A percentile compares a stretch with the other conserved stretches of the same genome.
Conservation (phyloP, 2,113 vertebrate species). For the Cathartes aura region DNA sequence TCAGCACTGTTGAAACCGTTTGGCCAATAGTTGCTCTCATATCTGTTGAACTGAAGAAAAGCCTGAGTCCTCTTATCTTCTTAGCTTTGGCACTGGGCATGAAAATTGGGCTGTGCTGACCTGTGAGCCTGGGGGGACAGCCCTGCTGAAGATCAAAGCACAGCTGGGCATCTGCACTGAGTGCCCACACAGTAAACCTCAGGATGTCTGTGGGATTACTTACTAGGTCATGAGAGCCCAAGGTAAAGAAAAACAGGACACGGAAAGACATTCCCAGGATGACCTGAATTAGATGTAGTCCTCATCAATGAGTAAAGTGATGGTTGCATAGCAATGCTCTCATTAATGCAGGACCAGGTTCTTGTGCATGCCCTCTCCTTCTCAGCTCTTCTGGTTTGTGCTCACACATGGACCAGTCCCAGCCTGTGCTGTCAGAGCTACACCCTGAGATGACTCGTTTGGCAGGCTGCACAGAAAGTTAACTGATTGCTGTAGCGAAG, state of each 20-base stretch:
- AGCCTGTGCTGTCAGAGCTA: not conserved
- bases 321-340: rapidly evolving
- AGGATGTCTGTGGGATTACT: not conserved
- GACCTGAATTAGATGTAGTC: not conserved
- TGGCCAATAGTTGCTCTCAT: not conserved
- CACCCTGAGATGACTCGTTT: not conserved
- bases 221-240: not conserved
- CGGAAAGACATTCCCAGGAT: not conserved
- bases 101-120: not conserved
- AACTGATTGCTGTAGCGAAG: not conserved
- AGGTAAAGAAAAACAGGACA: not conserved
- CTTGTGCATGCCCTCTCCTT: not conserved
- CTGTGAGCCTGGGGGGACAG: not conserved
- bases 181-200: not conserved
- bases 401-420: not conserved
- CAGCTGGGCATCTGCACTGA: not conserved
- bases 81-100: not conserved
- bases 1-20: not conserved
- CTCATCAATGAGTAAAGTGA: not conserved
- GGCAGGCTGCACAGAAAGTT: not conserved
- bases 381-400: not conserved
- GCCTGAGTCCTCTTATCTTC: not conserved
- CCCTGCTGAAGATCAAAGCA: not conserved
- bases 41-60: not conserved
- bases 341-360: not conserved